Evolutionary conservation across 2,888 invertebrate species (phyloP), one percentile per base, ranked within the genome.

Genomic region (Ochropleura plecta): DNA sequence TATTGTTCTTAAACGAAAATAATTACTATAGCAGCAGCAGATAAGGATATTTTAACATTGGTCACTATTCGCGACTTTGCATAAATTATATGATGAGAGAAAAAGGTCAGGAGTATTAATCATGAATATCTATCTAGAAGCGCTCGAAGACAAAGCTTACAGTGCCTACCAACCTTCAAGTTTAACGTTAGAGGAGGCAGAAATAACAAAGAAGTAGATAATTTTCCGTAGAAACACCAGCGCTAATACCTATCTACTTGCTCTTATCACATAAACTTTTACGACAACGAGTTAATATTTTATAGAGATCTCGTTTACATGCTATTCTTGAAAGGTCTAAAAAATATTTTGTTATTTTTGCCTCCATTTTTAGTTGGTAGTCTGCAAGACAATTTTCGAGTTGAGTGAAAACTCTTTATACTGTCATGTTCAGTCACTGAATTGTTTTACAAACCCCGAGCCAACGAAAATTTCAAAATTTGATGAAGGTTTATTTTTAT

Each of bases 401-500:
- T 78, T 69, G 64, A 83, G 69, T 60, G 65, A 77, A 80, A 83
- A 78, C 53, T 71, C 46, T 74, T 78, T 78, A 64, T 18, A 48
- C 55, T 60, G 55, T 69, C 55, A 70, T 79, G 53, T 73, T 68
- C 79, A 83, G 75, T 68, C 73, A 77, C 70, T 77, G 73, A 83
- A 86, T 85, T 84, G 79, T 86, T 84, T 49, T 70, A 80, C 74
- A 80, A 86, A 86, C 82, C 67, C 76, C 63, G 68, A 78, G 84
- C 80, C 77, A 82, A 83, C 74, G 71, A 84, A 82, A 81, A 82
- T 76, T 72, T 67, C 55, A 81, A 84, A 83, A 84, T 87, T 84
- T 86, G 81, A 85, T 86, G 73, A 83, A 88, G 65, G 71, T 81
- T 73, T 70, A 79, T 80, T 82, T 86, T 88, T 86, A 83, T 83